Conservation (phyloP, 2,888 invertebrate genomes). For the Hyppa rectilinea region DNA sequence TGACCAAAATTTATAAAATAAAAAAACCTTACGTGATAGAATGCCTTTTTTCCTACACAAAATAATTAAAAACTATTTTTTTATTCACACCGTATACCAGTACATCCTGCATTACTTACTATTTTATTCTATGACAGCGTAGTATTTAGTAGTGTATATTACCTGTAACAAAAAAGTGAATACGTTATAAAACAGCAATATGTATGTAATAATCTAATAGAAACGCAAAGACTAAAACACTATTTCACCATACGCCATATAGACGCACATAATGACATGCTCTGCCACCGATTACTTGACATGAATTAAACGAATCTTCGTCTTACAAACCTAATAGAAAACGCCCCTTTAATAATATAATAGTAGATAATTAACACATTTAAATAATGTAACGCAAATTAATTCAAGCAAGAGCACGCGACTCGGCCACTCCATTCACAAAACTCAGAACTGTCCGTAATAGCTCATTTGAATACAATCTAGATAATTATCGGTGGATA, state of each 20-base stretch:
- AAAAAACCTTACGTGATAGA: slow-evolving; percentile 8
- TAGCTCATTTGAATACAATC: slow-evolving; percentile 86
- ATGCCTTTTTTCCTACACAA: slow-evolving; percentile 4
- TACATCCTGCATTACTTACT: slow-evolving; percentile 45
- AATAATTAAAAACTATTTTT: slow-evolving; percentile 20
- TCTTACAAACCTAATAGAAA: slow-evolving; percentile 74
- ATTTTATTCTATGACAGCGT: slow-evolving; percentile 20
- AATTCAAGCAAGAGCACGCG: slow-evolving; percentile 81
- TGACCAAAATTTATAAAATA: slow-evolving; percentile 31
- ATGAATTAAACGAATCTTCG: slow-evolving; percentile 68
- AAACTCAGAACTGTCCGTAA: slow-evolving; percentile 80
- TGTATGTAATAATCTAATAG: slow-evolving; percentile 7
- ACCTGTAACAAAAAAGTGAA: slow-evolving; percentile 53
- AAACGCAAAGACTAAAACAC: slow-evolving; percentile 33
- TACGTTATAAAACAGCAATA: slow-evolving; percentile 16
- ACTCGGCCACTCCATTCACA: slow-evolving; percentile 79
- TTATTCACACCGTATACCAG: slow-evolving; percentile 29
- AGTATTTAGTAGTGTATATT: slow-evolving; percentile 33
- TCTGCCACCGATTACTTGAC: slow-evolving; percentile 51
- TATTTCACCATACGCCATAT: slow-evolving; percentile 31
- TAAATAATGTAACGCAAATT: slow-evolving; percentile 85
- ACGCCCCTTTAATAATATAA: slow-evolving; percentile 80
- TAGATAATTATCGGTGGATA: slow-evolving; percentile 69
- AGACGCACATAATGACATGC: slow-evolving; percentile 26
- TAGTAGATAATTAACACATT: slow-evolving; percentile 82